Conservation (phyloP, 2,888 invertebrate genomes). For the Phragmatobia fuliginosa region DNA sequence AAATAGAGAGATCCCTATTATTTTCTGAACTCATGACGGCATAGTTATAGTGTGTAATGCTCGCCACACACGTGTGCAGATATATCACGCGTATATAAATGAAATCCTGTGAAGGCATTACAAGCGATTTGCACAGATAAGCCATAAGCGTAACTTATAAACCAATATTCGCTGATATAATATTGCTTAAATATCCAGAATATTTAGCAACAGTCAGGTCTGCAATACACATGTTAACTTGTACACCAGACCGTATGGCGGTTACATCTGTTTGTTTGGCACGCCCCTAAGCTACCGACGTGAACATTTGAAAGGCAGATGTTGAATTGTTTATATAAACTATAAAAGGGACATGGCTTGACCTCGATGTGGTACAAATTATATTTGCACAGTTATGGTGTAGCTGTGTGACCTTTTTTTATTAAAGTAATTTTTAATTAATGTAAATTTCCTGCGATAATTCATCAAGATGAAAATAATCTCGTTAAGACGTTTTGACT, state of each 20-base stretch:
- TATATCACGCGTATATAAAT: too few species aligned
- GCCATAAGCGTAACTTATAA: too few species aligned
- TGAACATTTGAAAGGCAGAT: conserved; percentile 7
- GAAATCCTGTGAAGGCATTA: too few species aligned
- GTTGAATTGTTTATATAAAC: background rate
- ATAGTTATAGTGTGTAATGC: too few species aligned
- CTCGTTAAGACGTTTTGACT: background rate
- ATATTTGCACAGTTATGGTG: background rate
- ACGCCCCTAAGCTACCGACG: background rate
- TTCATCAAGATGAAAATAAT: background rate
- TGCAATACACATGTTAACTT: background rate
- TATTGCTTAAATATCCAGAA: background rate
- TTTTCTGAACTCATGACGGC: too few species aligned
- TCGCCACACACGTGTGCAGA: too few species aligned
- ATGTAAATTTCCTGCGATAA: too few species aligned
- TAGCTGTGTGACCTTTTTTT: background rate
- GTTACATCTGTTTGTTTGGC: conserved; percentile 7
- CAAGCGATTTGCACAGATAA: too few species aligned
- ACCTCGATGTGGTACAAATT: background rate
- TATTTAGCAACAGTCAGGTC: background rate
- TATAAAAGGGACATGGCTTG: background rate
- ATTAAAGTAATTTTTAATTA: too few species aligned
- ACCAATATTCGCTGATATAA: background rate
- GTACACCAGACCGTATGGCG: background rate
- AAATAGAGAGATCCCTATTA: too few species aligned